Evolutionary conservation across 2,888 invertebrate species (phyloP).

Genomic region (Latrodectus elegans): DNA sequence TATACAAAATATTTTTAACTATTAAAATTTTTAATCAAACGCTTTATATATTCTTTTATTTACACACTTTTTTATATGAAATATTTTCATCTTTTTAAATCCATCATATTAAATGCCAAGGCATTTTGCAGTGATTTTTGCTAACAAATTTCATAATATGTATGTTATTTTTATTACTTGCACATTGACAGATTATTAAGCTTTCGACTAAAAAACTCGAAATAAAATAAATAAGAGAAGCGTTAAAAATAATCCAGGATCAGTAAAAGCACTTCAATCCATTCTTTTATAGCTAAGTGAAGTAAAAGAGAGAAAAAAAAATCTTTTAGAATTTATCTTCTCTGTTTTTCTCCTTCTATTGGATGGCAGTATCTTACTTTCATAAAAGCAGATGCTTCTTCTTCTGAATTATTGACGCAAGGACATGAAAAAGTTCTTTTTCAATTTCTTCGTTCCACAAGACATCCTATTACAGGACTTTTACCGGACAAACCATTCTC

Average conservation of each 20-base stretch:
- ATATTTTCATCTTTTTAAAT: too few relatives aligned
- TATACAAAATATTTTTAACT: too few relatives aligned
- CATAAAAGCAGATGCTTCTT: slow-evolving; percentile 63
- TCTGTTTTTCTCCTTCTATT: slow-evolving; percentile 30
- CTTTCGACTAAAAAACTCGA: neutral
- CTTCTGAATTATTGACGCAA: slow-evolving; percentile 64
- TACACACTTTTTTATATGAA: too few relatives aligned
- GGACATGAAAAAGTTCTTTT: slow-evolving; percentile 66
- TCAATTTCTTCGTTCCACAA: slow-evolving; percentile 59
- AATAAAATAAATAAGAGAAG: neutral
- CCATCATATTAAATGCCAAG: too few relatives aligned
- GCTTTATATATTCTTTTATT: too few relatives aligned
- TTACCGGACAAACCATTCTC: slow-evolving; percentile 62
- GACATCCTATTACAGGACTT: slow-evolving; percentile 63
- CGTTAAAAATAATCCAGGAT: slow-evolving; percentile 5
- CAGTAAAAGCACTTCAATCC: slow-evolving; percentile 41
- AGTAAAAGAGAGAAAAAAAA: slow-evolving; percentile 22
- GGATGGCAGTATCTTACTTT: slow-evolving; percentile 33
- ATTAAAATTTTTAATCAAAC: too few relatives aligned
- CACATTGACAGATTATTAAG: too few relatives aligned
- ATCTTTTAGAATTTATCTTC: slow-evolving; percentile 52
- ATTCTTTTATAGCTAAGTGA: slow-evolving; percentile 28
- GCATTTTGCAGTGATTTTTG: too few relatives aligned
- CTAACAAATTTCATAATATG: too few relatives aligned
- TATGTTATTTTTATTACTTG: too few relatives aligned